Evolutionary conservation across 2,113 vertebrate genomes (phyloP).

Genomic region (Phalacrocorax pelagicus): DNA sequence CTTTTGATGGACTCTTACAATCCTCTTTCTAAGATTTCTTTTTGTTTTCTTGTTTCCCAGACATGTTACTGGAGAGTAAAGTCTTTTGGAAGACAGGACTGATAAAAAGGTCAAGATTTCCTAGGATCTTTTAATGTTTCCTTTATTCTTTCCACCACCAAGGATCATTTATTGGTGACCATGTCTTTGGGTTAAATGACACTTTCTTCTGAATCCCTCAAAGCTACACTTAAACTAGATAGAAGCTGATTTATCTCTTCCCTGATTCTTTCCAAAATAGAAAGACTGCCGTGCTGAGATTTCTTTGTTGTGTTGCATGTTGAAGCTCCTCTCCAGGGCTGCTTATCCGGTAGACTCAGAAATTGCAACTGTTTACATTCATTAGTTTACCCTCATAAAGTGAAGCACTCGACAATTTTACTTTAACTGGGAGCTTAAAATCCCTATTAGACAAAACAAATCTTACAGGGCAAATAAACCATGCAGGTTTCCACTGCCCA

Average conservation of each 20-base stretch:
- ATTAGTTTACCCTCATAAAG: not conserved
- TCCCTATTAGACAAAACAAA: not conserved
- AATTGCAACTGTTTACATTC: not conserved
- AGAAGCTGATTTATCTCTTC: not conserved
- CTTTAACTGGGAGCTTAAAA: not conserved
- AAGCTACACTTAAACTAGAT: not conserved
- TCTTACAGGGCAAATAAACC: not conserved
- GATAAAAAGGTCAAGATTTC: not conserved
- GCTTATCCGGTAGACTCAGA: not conserved
- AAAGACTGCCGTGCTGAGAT: not conserved
- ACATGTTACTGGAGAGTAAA: not conserved
- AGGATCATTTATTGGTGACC: not conserved
- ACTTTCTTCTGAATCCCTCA: not conserved
- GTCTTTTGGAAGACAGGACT: not conserved
- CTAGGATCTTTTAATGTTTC: not conserved
- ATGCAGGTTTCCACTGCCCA: not conserved
- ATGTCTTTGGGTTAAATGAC: not conserved
- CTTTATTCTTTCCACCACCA: not conserved
- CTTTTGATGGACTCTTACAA: not conserved
- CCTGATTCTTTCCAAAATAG: not conserved
- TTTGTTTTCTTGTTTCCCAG: not conserved
- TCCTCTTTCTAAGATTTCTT: not conserved
- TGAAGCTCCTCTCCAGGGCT: not conserved
- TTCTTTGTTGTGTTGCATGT: not conserved
- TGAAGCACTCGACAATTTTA: not conserved